These are phyloP conservation scores for Drosophila nr. perissopoda DNA, from an alignment of 2,888 invertebrate genomes.

Conservation along the genomic window DNA sequence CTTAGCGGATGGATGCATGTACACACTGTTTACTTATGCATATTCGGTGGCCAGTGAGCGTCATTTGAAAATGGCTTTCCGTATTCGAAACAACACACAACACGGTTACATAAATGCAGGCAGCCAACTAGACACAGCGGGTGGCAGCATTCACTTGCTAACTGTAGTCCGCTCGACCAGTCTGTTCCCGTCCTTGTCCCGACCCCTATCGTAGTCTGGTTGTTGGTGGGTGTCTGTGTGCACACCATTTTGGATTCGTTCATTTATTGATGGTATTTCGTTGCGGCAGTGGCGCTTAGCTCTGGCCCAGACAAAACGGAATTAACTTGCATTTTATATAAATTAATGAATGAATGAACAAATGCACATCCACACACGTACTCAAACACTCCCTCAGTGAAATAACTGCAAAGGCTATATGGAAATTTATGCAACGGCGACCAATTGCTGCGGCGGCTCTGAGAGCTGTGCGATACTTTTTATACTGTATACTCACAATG, in stretches of 20 bases:
- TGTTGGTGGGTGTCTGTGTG: constrained; percentile 26
- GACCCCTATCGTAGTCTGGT: constrained; percentile 3
- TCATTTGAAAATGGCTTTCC: constrained; percentile 74
- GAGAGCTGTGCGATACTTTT: constrained; percentile 59
- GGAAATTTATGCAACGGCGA: constrained; percentile 68
- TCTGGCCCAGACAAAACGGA: constrained; percentile 75
- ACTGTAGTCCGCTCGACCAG: constrained; percentile 8
- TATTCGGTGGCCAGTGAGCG: constrained; percentile 61
- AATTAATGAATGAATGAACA: constrained; percentile 79
- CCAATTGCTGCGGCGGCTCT: constrained; percentile 52
- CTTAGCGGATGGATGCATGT: constrained; percentile 48
- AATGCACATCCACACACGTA: constrained; percentile 33
- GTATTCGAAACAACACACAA: constrained; percentile 46
- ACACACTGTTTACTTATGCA: constrained; percentile 71
- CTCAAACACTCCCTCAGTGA: constrained; percentile 14
- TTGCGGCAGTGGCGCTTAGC: constrained; percentile 70
- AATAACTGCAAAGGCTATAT: constrained; percentile 55
- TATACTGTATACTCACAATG: background rate
- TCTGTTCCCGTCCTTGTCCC: constrained; percentile 1
- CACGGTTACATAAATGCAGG: constrained; percentile 66
- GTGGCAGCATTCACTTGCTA: constrained; percentile 22
- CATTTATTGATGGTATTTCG: constrained; percentile 77
- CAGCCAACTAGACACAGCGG: constrained; percentile 26
- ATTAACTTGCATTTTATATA: constrained; percentile 83
- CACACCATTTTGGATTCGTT: constrained; percentile 58